Conservation (phyloP, 2,113 vertebrate genomes). For the Alouatta palliata region DNA sequence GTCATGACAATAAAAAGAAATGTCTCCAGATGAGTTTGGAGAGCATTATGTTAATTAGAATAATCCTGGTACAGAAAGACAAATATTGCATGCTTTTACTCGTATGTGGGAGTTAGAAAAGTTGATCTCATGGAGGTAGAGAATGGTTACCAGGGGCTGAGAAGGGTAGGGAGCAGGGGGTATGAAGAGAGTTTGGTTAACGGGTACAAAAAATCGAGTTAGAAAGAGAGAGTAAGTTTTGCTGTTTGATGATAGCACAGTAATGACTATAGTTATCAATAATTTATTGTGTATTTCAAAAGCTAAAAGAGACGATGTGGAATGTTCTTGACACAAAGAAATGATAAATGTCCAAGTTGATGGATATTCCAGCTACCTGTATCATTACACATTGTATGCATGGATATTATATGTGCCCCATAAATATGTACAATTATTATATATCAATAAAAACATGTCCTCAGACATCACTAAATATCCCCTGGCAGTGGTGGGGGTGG, state of each 20-base stretch:
- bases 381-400: background rate
- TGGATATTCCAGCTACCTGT: background rate
- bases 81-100: background rate
- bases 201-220: background rate
- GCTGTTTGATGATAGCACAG: background rate
- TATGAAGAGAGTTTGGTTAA: background rate
- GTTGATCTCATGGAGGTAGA: background rate
- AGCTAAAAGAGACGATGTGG: background rate
- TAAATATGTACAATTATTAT: background rate
- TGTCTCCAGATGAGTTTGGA: background rate
- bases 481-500: too few species aligned
- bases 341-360: background rate
- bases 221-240: background rate
- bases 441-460: background rate
- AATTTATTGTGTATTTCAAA: background rate
- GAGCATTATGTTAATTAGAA: background rate
- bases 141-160: background rate
- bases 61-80: background rate
- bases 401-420: background rate
- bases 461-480: background rate
- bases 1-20: background rate
- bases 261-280: background rate
- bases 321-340: background rate
- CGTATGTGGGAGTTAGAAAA: background rate
- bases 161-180: background rate